Conservation (phyloP, 2,888 invertebrate genomes). For the Ichneumoninae sp. region DNA sequence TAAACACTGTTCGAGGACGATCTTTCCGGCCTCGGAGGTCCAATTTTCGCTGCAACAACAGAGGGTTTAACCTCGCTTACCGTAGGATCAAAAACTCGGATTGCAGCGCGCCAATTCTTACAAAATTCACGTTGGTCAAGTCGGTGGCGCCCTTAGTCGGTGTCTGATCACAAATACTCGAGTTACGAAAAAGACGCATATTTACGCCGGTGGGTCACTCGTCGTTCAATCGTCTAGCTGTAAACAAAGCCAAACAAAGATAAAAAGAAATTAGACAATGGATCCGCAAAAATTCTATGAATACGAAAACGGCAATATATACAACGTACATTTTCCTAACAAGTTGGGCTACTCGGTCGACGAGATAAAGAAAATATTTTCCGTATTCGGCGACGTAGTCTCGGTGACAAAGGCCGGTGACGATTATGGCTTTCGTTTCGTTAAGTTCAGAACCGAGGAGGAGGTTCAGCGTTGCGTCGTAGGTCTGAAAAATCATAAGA, state of each 20-base stretch:
- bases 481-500: slow-evolving; percentile 44
- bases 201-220: neutral
- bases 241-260: slow-evolving; percentile 10
- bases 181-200: neutral
- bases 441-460: slow-evolving; percentile 67
- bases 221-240: neutral
- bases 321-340: slow-evolving; percentile 61
- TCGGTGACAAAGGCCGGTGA: slow-evolving; percentile 66
- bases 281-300: slow-evolving; percentile 38
- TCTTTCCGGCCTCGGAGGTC: neutral
- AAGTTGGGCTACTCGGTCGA: slow-evolving; percentile 52
- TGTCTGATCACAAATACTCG: neutral
- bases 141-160: slow-evolving; percentile 19
- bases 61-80: neutral
- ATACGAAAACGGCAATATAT: neutral
- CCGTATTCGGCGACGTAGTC: slow-evolving; percentile 71
- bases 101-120: neutral
- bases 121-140: neutral
- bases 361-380: slow-evolving; percentile 70
- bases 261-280: slow-evolving; percentile 5
- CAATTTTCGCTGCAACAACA: neutral
- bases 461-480: slow-evolving; percentile 61
- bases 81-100: neutral
- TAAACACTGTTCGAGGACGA: neutral
- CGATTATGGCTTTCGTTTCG: slow-evolving; percentile 72